A percentile compares a stretch with the other conserved stretches of the same genome.
phyloP scores from a whole-genome alignment of 2,797 vertebrate species.

The Sebastolobus altivelis region DNA sequence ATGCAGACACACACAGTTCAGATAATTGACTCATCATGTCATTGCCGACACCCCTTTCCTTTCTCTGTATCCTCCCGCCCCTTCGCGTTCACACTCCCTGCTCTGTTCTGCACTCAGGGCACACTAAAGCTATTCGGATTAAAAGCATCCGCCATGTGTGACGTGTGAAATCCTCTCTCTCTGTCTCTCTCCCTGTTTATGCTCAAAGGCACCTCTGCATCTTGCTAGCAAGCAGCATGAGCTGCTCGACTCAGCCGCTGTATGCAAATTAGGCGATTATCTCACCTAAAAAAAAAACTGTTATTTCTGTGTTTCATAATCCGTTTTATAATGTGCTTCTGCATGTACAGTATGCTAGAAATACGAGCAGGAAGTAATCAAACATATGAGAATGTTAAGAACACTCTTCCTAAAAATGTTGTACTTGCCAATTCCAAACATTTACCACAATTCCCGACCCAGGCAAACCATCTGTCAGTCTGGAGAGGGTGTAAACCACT shows the following conservation, averaged over 20 bases:
- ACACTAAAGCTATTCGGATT: slow-evolving; percentile 58
- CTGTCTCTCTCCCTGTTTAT: slow-evolving; percentile 15
- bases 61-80: background rate
- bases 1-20: slow-evolving; percentile 9
- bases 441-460: background rate
- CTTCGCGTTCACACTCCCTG: slow-evolving; percentile 35
- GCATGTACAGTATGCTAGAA: background rate
- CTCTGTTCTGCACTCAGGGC: slow-evolving; percentile 32
- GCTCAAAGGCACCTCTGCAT: slow-evolving; percentile 61
- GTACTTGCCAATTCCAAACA: background rate
- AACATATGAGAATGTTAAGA: background rate
- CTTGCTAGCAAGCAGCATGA: slow-evolving; percentile 15
- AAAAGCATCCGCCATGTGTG: slow-evolving; percentile 53
- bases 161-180: slow-evolving; percentile 38
- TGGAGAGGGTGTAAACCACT: background rate
- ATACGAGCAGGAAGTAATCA: background rate
- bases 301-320: too few relatives aligned
- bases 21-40: slow-evolving; percentile 67
- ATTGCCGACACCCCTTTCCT: slow-evolving; percentile 36
- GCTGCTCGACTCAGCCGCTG: slow-evolving; percentile 23
- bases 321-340: background rate
- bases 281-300: background rate
- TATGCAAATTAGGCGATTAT: slow-evolving; percentile 56
- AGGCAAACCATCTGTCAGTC: background rate
- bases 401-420: background rate